Percentiles rank a stretch among this genome's conserved stretches.
These are phyloP conservation scores for Accipiter virgatus DNA, from an alignment of 2,113 vertebrate species.

Conservation along the genomic window DNA sequence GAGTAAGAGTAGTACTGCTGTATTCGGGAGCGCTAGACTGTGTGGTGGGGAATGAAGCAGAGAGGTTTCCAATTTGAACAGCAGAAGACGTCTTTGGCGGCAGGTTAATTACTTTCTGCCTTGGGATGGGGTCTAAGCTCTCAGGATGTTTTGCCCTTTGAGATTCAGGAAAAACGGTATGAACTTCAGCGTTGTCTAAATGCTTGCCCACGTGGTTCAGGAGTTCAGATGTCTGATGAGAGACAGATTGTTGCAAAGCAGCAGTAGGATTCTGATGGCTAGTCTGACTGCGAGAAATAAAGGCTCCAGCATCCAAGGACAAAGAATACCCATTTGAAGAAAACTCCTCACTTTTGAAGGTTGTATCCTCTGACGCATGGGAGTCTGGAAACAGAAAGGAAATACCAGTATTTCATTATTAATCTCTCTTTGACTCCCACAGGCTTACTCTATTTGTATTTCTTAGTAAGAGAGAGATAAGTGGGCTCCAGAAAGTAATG, in stretches of 20 bases:
- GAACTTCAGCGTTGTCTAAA: neutral
- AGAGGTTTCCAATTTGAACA: neutral
- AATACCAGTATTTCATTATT: neutral
- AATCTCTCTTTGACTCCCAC: neutral
- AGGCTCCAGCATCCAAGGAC: neutral
- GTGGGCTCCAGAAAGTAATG: neutral
- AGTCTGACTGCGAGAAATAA: neutral
- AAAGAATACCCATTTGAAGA: neutral
- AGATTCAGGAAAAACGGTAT: neutral
- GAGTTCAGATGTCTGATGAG: neutral
- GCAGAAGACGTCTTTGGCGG: accelerated
- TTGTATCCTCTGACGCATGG: neutral
- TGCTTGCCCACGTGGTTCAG: neutral
- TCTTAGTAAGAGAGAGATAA: neutral
- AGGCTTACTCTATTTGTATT: neutral
- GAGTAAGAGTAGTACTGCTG: neutral
- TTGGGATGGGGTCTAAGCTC: neutral
- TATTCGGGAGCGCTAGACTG: neutral
- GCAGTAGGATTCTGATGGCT: neutral
- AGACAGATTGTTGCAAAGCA: neutral
- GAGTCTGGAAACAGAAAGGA: constrained; percentile 46
- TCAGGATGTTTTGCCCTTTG: neutral
- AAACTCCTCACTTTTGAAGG: neutral
- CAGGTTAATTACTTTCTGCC: neutral
- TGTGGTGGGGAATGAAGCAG: neutral